Conservation (phyloP, 2,113 vertebrate genomes). For the Varanus komodoensis region DNA sequence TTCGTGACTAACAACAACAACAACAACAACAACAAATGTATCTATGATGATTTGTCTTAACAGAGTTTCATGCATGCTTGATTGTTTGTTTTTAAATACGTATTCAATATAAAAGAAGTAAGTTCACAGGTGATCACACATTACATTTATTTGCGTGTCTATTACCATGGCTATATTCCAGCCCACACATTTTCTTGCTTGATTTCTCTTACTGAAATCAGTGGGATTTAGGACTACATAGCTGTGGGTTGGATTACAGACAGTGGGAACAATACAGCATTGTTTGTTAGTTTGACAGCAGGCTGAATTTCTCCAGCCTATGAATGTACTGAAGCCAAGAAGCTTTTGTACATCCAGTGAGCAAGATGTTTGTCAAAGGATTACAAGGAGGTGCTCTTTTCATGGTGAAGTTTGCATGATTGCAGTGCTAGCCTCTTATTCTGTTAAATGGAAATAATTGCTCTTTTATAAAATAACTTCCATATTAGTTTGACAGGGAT, state of each 20-base stretch:
- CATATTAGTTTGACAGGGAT: not conserved
- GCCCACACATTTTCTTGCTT: not conserved
- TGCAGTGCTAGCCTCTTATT: not conserved
- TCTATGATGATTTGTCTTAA: not conserved
- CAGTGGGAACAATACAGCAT: constrained; percentile 9
- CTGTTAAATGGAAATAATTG: not conserved
- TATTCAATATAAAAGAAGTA: not conserved
- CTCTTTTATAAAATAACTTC: not conserved
- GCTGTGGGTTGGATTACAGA: not conserved
- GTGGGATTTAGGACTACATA: not conserved
- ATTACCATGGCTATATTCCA: not conserved
- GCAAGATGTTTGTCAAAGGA: not conserved
- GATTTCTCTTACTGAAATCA: no score
- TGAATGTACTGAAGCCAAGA: constrained; percentile 33
- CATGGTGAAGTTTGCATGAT: not conserved
- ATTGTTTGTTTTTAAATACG: no score
- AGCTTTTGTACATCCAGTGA: not conserved
- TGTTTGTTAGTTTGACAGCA: constrained; percentile 26
- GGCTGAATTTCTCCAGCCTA: constrained; percentile 7
- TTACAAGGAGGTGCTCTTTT: not conserved
- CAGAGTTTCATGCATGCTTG: not conserved
- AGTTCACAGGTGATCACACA: not conserved
- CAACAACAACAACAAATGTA: no score
- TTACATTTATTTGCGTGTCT: not conserved
- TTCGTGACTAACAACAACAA: no score